Evolutionary conservation across 2,113 vertebrate genomes (phyloP), one percentile per base, ranked within the genome.

Genomic region (Centropus bengalensis): DNA sequence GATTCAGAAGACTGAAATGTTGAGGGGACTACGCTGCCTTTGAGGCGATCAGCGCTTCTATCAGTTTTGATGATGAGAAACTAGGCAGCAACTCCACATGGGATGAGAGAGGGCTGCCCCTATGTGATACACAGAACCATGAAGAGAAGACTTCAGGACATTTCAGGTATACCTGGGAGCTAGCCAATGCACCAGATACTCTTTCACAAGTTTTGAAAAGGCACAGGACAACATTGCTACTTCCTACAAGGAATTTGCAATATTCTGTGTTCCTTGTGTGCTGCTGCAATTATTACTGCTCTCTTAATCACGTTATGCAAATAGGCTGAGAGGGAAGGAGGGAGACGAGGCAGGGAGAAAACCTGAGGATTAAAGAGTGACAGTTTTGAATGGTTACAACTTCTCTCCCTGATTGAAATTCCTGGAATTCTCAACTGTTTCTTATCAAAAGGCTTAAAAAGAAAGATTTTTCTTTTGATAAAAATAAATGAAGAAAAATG

Each of bases 401-500:
- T 91, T 86, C 2, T 1, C 52, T 83, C 66, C 58, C 40, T 82
- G 64, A 91, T 76, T 90, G 69, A 91, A 94, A 88, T 86, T 90
- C 90, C 85, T 78, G 88, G 62, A 78, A 94, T 91, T 83, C 73
- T 88, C 73, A 32, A 71, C 91, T 94, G 86, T 95, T 90, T 67
- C 86, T 93, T 83, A 88, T 86, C 71, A 86, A 91, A 90, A 73
- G 17, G 52, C 71, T 94, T 95, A 24, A 94, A 86, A 70, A 49
- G 73, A 62, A 88, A 87, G 55, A 83, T 77, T 91, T 88, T 95
- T 89, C 84, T 91, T 95, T 88, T 68, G 82, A 88, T 82, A 62
- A 78, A 94, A 87, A 92, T 69, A 91, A 95, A 96, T 19, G 82
- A 93, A 90, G 93, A 96, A 88, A 96, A 95, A 96, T 91, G 81